Percentiles rank a stretch among this genome's conserved stretches.
Evolutionary conservation across 2,113 vertebrate genomes (phyloP).

Genomic region (Protobothrops flavoviridis): DNA sequence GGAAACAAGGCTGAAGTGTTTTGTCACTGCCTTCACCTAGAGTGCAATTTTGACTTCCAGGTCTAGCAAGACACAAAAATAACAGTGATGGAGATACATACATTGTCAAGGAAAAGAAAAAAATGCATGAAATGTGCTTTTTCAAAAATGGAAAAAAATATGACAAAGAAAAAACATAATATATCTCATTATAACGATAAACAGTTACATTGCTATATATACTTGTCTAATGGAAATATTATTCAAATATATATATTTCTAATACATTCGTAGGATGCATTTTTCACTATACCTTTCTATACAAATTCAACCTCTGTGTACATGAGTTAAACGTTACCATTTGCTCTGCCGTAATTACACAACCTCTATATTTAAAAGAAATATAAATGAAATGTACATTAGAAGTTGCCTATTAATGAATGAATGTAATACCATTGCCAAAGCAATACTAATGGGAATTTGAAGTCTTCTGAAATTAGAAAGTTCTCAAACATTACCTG

Average conservation of each 20-base stretch:
- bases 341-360: not conserved
- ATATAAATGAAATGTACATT: not conserved
- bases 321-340: not conserved
- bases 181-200: not conserved
- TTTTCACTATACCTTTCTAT: no score
- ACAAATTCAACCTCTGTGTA: no score
- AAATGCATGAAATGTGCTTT: not conserved
- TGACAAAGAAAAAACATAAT: not conserved
- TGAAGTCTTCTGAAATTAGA: not conserved
- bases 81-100: no score
- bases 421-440: not conserved
- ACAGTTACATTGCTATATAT: no score
- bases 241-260: no score
- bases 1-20: not conserved
- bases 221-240: no score
- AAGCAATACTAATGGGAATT: not conserved
- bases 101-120: no score
- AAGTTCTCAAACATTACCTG: not conserved
- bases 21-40: not conserved
- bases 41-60: not conserved
- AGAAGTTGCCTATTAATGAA: not conserved
- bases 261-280: no score
- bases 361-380: not conserved
- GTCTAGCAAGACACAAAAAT: no score
- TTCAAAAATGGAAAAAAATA: not conserved